Evolutionary conservation across 2,113 vertebrate genomes (phyloP), one percentile per base, ranked within the genome.

Genomic region (Ovis canadensis): DNA sequence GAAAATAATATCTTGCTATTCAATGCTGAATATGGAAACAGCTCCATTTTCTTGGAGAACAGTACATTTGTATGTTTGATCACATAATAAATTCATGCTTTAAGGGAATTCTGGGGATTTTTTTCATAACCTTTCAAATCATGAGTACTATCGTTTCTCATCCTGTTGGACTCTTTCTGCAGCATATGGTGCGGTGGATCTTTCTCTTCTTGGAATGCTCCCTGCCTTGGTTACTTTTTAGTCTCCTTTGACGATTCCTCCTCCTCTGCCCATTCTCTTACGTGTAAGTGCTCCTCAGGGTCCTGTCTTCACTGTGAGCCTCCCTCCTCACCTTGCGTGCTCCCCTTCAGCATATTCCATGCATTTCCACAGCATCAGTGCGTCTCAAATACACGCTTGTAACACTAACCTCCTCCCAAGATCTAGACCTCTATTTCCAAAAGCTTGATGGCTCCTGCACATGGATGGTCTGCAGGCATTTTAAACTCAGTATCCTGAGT

Each of bases 1-100:
- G 97, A 98, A 81, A 98, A 99, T 17, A 57, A 99, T 94, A 11
- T 99, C 77, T 94, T 98, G 3, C 11, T 95, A 78, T 4, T 98
- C 55, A 92, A 92, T 90, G 98, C 98, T 95, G 98, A 97, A 45
- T 94, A 21, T 0, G 98, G 97, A 98, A 96, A 91, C 81, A 87
- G 62, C 91, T 97, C 97, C 12, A 36, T 97, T 90, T 57, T 99
- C 91, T 92, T 99, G 96, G 60, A 90, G 25, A 99, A 99, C 94
- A 98, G 94, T 93, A 99, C 98, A 96, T 92, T 99, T 98, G 99
- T 99, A 99, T 6, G 99, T 99, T 98, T 84, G 60, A 45, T 97
- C 96, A 50, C 5, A 43, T 95, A 89, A 93, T 93, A 77, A 64
- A 96, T 93, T 95, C 78, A 95, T 71, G 57, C 13, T 1, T 62